Evolutionary conservation across 2,113 vertebrate genomes (phyloP).

Genomic region (Oncorhynchus mykiss): DNA sequence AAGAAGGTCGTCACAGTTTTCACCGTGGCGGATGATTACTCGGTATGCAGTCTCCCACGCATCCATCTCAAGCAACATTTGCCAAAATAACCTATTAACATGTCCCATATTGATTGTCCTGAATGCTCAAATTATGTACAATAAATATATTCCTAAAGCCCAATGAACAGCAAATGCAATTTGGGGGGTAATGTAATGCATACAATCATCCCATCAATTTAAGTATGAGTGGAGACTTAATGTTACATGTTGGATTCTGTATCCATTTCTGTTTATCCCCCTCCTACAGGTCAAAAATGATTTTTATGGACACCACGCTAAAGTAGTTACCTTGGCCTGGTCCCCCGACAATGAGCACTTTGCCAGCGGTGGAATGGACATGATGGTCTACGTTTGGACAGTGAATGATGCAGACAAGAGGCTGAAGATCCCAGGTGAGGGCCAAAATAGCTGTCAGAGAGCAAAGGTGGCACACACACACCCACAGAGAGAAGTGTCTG

Average conservation of each 20-base stretch:
- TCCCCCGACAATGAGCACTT: conserved; percentile 95
- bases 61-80: no score
- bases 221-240: background rate
- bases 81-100: no score
- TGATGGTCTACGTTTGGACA: conserved; percentile 92
- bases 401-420: conserved; percentile 81
- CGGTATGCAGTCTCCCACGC: conserved; percentile 70
- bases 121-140: no score
- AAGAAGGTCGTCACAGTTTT: conserved; percentile 86
- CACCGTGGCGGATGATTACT: conserved; percentile 83
- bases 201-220: background rate
- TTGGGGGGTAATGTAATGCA: background rate
- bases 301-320: conserved; percentile 93
- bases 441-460: no score
- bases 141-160: background rate
- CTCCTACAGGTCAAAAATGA: conserved; percentile 75
- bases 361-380: conserved; percentile 96
- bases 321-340: conserved; percentile 90
- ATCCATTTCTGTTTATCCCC: background rate
- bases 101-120: no score
- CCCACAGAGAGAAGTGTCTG: no score
- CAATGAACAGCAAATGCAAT: background rate
- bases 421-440: conserved; percentile 87
- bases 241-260: background rate
- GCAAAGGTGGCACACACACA: no score